These are phyloP conservation scores for Menidia beryllina DNA, from an alignment of 2,113 vertebrate genomes.

Conservation along the genomic window DNA sequence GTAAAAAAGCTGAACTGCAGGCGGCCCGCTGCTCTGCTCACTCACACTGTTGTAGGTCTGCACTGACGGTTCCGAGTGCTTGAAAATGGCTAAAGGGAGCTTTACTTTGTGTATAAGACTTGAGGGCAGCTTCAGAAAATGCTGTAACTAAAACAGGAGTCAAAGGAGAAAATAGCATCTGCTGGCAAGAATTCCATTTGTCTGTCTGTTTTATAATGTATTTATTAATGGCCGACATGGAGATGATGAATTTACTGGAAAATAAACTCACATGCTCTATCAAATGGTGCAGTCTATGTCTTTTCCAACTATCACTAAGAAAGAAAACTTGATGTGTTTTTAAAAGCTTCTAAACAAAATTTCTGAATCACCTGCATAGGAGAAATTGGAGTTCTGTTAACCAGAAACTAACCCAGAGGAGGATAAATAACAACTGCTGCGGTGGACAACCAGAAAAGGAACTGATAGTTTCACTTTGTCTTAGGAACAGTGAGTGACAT, in stretches of 20 bases:
- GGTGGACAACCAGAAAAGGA: not conserved
- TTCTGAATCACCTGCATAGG: too few relatives aligned
- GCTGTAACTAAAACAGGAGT: constrained; percentile 10
- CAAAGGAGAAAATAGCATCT: constrained; percentile 20
- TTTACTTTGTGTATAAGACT: constrained; percentile 15
- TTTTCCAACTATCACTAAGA: not conserved
- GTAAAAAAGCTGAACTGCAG: constrained; percentile 24
- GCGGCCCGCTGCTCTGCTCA: constrained; percentile 35
- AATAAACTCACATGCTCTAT: constrained; percentile 41
- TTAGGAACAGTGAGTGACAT: not conserved
- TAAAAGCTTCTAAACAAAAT: too few relatives aligned
- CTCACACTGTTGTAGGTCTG: constrained; percentile 51
- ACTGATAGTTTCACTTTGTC: not conserved
- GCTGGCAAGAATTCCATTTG: constrained; percentile 23
- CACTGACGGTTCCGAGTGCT: not conserved
- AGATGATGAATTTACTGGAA: constrained; percentile 12
- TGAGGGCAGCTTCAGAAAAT: not conserved
- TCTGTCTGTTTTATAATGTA: constrained; percentile 61
- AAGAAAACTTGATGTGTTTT: not conserved
- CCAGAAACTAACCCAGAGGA: too few relatives aligned
- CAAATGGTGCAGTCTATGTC: constrained; percentile 7
- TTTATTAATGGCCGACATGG: constrained; percentile 56
- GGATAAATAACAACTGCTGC: not conserved
- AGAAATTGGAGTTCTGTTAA: not conserved
- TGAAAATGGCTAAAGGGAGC: constrained; percentile 35